Percentiles rank a stretch among this genome's conserved stretches.
These are phyloP conservation scores for Caligus rogercresseyi DNA, from an alignment of 1,140 invertebrate species.

Conservation along the genomic window DNA sequence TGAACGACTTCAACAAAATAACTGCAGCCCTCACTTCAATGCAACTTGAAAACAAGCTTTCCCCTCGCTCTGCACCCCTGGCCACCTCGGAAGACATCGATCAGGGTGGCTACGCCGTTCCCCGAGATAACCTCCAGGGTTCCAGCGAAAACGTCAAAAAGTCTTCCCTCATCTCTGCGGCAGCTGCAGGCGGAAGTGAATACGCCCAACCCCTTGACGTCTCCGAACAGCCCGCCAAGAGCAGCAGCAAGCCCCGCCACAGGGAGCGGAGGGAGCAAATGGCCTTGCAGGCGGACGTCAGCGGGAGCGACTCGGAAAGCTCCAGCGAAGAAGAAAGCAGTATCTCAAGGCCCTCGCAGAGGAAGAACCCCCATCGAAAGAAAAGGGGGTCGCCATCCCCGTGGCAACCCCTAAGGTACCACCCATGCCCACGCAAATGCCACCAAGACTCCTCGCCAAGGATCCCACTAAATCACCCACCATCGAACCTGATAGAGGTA, in stretches of 20 bases:
- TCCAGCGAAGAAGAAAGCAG: conserved; percentile 30
- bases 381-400: conserved; percentile 56
- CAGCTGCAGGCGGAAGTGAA: not conserved
- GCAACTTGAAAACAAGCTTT: conserved; percentile 43
- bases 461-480: conserved; percentile 15
- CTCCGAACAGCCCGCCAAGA: conserved; percentile 28
- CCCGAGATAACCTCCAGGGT: conserved; percentile 23
- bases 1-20: conserved; percentile 70
- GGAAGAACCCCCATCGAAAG: conserved; percentile 54
- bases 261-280: conserved; percentile 12
- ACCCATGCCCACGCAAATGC: conserved; percentile 27
- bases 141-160: conserved; percentile 2
- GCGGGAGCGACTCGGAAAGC: conserved; percentile 57
- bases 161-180: not conserved
- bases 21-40: conserved; percentile 63
- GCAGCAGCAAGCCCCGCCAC: conserved; percentile 22
- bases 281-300: conserved; percentile 10
- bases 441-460: not conserved
- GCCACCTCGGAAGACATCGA: conserved; percentile 61
- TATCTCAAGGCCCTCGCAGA: conserved; percentile 46
- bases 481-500: conserved; percentile 27
- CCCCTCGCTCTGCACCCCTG: conserved; percentile 40
- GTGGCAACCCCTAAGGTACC: conserved; percentile 69
- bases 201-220: conserved; percentile 11
- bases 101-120: conserved; percentile 32